Percentiles rank a stretch among this genome's conserved stretches.
phyloP scores from a whole-genome alignment of 2,113 vertebrate species.

The Cairina moschata region DNA sequence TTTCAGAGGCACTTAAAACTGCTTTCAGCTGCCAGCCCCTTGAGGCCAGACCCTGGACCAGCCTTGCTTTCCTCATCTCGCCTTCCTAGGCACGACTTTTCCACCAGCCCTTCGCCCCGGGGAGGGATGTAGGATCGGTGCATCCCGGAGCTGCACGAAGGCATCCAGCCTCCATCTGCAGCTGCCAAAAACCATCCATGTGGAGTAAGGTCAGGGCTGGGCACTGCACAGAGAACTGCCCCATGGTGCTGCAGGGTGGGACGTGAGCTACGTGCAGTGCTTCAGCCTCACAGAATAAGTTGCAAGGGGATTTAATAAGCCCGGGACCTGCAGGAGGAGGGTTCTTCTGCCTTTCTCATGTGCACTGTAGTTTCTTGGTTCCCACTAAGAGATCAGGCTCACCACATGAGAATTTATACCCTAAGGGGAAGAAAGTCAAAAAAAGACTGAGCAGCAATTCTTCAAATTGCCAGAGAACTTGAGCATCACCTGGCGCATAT shows the following conservation, averaged over 20 bases:
- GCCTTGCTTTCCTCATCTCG: neutral
- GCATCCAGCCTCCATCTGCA: neutral
- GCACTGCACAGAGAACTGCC: neutral
- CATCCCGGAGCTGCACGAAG: neutral
- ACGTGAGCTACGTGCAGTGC: neutral
- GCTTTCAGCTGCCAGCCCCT: neutral
- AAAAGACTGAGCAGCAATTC: neutral
- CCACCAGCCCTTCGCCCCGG: neutral
- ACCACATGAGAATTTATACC: neutral
- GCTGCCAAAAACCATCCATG: too few relatives aligned
- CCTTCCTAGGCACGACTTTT: neutral
- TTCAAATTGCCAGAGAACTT: neutral
- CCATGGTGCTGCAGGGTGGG: neutral
- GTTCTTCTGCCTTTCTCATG: too few relatives aligned
- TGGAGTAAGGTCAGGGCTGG: too few relatives aligned
- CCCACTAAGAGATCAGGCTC: too few relatives aligned
- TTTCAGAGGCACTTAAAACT: neutral
- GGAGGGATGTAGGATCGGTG: neutral
- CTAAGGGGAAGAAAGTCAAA: neutral
- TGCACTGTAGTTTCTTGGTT: too few relatives aligned
- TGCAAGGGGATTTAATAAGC: neutral
- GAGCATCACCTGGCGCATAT: accelerated
- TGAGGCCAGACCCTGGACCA: accelerated
- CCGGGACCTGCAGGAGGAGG: neutral
- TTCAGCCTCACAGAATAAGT: neutral